Conservation (phyloP, 1,140 invertebrate species). For the Caenorhabditis remanei region DNA sequence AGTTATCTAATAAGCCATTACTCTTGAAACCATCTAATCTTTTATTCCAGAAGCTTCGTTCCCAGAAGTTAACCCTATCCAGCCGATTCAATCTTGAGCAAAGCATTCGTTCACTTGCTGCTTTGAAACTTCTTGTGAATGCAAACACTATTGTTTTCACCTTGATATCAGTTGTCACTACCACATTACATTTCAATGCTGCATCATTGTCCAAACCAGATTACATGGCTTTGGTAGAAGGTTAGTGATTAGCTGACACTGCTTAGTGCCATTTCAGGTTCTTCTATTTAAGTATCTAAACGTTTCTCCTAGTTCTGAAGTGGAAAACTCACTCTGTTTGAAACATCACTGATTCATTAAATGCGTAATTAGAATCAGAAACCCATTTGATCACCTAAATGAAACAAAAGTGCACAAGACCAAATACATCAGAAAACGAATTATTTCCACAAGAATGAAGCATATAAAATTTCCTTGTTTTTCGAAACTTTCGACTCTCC, state of each 20-base stretch:
- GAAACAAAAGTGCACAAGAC: too few species aligned
- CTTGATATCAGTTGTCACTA: neutral
- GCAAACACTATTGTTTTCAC: neutral
- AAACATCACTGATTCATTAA: too few species aligned
- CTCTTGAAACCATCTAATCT: neutral
- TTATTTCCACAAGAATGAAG: too few species aligned
- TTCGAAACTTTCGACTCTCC: too few species aligned
- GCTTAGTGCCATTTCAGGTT: too few species aligned
- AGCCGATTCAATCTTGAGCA: neutral
- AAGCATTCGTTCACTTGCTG: neutral
- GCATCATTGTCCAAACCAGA: neutral
- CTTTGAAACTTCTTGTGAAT: neutral
- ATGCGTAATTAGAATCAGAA: too few species aligned
- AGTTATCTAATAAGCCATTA: neutral
- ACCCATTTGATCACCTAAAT: too few species aligned
- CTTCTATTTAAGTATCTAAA: neutral
- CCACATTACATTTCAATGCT: neutral
- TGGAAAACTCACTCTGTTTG: too few species aligned
- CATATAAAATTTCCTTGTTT: too few species aligned
- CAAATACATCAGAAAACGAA: too few species aligned
- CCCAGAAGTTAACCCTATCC: neutral
- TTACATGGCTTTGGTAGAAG: neutral
- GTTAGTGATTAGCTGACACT: too few species aligned
- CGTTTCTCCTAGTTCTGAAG: too few species aligned
- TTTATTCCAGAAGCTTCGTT: neutral